Conservation (phyloP, 2,888 invertebrate species). For the Dexiosoma caninum region DNA sequence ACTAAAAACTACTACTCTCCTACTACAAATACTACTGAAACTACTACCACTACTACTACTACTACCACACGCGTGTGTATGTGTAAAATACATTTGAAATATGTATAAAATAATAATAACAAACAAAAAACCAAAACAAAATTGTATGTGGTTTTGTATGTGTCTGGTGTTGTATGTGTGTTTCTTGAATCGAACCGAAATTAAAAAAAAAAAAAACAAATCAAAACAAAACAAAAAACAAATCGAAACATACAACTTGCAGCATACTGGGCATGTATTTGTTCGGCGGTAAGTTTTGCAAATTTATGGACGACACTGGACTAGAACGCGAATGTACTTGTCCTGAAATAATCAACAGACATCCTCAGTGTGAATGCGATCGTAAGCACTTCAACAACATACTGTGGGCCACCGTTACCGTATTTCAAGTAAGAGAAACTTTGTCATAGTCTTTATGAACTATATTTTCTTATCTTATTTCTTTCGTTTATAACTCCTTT, state of each 20-base stretch:
- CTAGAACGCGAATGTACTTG: constrained; percentile 93
- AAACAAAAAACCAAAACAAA: constrained; percentile 33
- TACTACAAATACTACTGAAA: constrained; percentile 48
- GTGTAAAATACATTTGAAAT: too few relatives aligned
- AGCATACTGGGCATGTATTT: constrained; percentile 99
- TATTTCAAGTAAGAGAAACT: constrained; percentile 91
- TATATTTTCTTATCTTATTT: too few relatives aligned
- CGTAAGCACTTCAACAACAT: constrained; percentile 99
- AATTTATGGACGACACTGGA: constrained; percentile 92
- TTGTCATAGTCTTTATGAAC: constrained; percentile 34
- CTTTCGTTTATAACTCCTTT: not conserved
- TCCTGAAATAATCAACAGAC: constrained; percentile 92
- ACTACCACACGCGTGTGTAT: constrained; percentile 63
- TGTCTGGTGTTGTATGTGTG: constrained; percentile 52
- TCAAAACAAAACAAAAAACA: constrained; percentile 15
- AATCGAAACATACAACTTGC: constrained; percentile 73
- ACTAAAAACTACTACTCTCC: constrained; percentile 58
- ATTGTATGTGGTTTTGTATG: constrained; percentile 36
- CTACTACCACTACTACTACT: constrained; percentile 54
- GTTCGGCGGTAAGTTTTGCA: constrained; percentile 99
- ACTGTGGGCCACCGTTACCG: constrained; percentile 97
- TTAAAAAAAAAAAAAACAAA: not conserved
- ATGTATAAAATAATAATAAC: constrained; percentile 4
- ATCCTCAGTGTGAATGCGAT: constrained; percentile 95
- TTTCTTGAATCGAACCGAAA: constrained; percentile 21